A percentile compares a stretch with the other conserved stretches of the same genome.
phyloP scores from a whole-genome alignment of 1,140 invertebrate species.

The Cyphomyrmex costatus region DNA sequence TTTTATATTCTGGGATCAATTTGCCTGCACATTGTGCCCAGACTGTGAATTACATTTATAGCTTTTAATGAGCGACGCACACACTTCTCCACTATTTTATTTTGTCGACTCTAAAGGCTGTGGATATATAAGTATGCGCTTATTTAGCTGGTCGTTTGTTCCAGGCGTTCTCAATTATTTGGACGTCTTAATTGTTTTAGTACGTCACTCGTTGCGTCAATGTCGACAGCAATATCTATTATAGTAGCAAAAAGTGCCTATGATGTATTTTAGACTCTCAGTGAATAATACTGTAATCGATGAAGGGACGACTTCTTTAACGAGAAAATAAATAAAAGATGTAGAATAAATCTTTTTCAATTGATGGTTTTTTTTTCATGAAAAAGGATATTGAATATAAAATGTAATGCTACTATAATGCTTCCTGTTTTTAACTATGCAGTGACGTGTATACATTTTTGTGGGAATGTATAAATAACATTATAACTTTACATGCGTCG shows the following conservation, averaged over 20 bases:
- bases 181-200: slow-evolving; percentile 25
- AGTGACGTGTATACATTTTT: background rate
- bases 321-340: background rate
- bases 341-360: background rate
- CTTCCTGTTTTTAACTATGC: background rate
- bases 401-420: background rate
- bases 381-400: background rate
- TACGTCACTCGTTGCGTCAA: too few relatives aligned
- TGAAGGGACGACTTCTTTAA: background rate
- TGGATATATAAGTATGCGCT: slow-evolving; percentile 5
- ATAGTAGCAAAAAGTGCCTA: too few relatives aligned
- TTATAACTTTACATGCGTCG: background rate
- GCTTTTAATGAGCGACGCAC: background rate
- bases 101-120: background rate
- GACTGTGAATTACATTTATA: background rate
- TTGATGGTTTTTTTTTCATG: background rate
- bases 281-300: background rate
- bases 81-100: slow-evolving; percentile 22
- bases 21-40: background rate
- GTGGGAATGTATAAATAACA: too few relatives aligned
- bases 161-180: background rate
- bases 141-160: background rate
- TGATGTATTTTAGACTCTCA: background rate
- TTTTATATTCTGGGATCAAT: background rate
- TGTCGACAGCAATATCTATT: background rate